Evolutionary conservation across 2,113 vertebrate species (phyloP).

Genomic region (Peromyscus maniculatus): DNA sequence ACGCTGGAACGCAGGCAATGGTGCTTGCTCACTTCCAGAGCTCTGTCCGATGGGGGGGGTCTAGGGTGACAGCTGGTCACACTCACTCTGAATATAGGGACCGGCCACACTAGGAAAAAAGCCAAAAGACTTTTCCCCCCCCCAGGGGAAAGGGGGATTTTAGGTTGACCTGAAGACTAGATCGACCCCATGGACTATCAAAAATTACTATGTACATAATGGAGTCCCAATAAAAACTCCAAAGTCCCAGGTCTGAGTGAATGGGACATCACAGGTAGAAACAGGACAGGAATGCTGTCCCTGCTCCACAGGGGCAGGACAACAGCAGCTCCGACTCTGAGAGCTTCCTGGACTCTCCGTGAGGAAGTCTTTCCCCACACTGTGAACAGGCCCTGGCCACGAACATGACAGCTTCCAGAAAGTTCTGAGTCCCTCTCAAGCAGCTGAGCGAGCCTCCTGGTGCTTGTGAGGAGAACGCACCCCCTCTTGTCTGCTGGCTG

Average conservation of each 20-base stretch:
- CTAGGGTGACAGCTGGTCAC: not conserved
- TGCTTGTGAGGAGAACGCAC: not conserved
- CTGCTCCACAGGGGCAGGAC: not conserved
- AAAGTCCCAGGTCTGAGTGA: not conserved
- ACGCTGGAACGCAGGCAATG: not conserved
- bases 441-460: too few relatives aligned
- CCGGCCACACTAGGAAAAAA: not conserved
- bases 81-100: not conserved
- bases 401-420: not conserved
- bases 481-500: not conserved
- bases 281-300: not conserved
- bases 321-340: not conserved
- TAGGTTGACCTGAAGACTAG: not conserved
- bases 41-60: not conserved
- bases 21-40: rapidly evolving
- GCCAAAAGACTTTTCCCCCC: not conserved
- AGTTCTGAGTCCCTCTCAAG: not conserved
- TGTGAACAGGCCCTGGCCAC: not conserved
- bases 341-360: not conserved
- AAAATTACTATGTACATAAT: not conserved
- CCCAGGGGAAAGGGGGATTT: not conserved
- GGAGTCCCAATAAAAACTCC: not conserved
- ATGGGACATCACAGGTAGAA: rapidly evolving
- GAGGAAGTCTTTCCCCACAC: not conserved
- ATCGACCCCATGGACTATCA: not conserved